These are phyloP conservation scores for Poecilia wingei DNA, from an alignment of 2,797 vertebrate genomes.

Conservation along the genomic window DNA sequence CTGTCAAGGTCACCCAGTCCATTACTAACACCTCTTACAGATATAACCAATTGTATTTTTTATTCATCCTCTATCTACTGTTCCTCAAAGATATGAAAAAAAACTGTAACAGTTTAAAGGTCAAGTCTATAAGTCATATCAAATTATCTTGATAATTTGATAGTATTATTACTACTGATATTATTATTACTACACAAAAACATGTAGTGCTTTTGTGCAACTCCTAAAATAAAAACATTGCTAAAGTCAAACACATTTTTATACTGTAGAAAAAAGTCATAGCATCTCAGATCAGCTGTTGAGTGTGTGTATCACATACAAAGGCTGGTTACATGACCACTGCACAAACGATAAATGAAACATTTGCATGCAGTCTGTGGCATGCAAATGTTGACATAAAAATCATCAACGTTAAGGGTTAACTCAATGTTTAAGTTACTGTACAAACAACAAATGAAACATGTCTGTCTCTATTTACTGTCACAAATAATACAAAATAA, in stretches of 20 bases:
- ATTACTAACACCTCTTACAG: background rate
- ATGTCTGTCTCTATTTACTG: background rate
- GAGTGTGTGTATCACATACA: background rate
- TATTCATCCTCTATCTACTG: background rate
- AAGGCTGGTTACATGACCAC: background rate
- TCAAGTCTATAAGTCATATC: background rate
- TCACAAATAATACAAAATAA: background rate
- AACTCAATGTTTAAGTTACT: background rate
- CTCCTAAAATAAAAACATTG: background rate
- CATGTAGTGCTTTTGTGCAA: background rate
- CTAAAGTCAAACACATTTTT: background rate
- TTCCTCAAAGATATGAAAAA: background rate
- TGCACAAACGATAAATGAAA: background rate
- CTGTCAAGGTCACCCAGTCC: background rate
- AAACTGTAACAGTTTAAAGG: too few species aligned
- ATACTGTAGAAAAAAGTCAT: background rate
- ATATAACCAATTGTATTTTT: background rate
- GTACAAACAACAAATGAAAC: background rate
- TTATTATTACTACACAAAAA: too few species aligned
- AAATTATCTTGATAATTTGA: background rate
- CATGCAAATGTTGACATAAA: too few species aligned
- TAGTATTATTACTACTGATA: too few species aligned
- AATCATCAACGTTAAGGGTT: too few species aligned
- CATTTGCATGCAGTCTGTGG: background rate
- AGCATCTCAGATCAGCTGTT: background rate